These are phyloP conservation scores for Candidula unifasciata DNA, from an alignment of 2,888 invertebrate genomes.

Conservation along the genomic window DNA sequence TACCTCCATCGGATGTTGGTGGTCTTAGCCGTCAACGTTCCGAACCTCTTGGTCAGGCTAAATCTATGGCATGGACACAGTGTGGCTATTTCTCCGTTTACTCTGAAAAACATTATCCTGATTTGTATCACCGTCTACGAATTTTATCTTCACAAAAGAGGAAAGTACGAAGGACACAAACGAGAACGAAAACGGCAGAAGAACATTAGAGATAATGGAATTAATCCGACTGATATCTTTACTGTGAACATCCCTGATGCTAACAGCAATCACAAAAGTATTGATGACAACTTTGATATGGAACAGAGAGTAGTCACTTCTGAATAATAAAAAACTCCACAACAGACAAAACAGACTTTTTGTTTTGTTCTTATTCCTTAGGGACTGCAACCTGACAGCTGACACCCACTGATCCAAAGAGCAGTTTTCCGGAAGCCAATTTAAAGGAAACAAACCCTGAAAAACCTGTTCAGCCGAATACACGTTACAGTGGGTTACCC, in stretches of 20 bases:
- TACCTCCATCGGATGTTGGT: constrained; percentile 53
- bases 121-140: constrained; percentile 78
- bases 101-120: constrained; percentile 81
- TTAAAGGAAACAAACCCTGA: too few species aligned
- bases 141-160: constrained; percentile 59
- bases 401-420: too few species aligned
- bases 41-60: constrained; percentile 80
- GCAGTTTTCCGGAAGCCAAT: too few species aligned
- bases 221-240: not conserved
- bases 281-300: not conserved
- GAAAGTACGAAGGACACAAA: constrained; percentile 32
- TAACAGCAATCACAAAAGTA: not conserved
- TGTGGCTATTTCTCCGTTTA: constrained; percentile 80
- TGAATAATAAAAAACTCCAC: too few species aligned
- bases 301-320: constrained; percentile 14
- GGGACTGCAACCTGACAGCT: too few species aligned
- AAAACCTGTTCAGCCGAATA: too few species aligned
- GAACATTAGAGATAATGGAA: not conserved
- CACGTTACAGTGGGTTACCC: too few species aligned
- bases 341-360: too few species aligned
- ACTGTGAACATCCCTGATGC: not conserved
- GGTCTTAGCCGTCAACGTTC: constrained; percentile 76
- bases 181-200: not conserved
- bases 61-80: constrained; percentile 80
- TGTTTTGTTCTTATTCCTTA: too few species aligned